phyloP scores from a whole-genome alignment of 1,140 invertebrate species.

The Zaprionus camerounensis region DNA sequence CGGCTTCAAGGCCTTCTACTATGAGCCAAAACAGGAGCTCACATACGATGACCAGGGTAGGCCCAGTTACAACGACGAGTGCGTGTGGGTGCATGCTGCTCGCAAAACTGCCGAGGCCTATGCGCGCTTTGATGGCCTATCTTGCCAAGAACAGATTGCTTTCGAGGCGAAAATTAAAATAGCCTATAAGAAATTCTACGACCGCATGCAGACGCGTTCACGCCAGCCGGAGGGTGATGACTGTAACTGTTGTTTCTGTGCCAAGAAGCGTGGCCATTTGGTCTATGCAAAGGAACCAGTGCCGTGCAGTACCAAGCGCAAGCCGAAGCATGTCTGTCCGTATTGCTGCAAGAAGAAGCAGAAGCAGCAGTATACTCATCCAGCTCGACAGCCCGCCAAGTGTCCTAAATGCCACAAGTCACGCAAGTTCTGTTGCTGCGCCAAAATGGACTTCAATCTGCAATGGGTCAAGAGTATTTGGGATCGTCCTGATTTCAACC shows the following conservation, averaged over 20 bases:
- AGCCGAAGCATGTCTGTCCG: slow-evolving; percentile 68
- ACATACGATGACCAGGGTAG: slow-evolving; percentile 68
- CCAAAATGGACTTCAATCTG: slow-evolving; percentile 73
- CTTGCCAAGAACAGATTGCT: slow-evolving; percentile 69
- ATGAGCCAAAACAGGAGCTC: slow-evolving; percentile 66
- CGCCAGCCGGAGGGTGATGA: slow-evolving; percentile 74
- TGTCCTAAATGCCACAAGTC: slow-evolving; percentile 80
- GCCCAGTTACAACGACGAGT: slow-evolving; percentile 75
- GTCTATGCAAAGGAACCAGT: slow-evolving; percentile 76
- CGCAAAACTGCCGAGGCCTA: slow-evolving; percentile 72
- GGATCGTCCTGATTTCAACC: slow-evolving; percentile 77
- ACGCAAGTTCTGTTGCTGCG: slow-evolving; percentile 73
- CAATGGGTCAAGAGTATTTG: slow-evolving; percentile 80
- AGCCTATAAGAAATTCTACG: slow-evolving; percentile 78
- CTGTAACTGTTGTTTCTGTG: slow-evolving; percentile 80
- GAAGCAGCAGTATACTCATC: slow-evolving; percentile 62
- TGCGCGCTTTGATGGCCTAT: slow-evolving; percentile 75
- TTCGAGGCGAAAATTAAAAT: slow-evolving; percentile 77
- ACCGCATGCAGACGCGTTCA: slow-evolving; percentile 76
- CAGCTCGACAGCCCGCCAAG: slow-evolving; percentile 57
- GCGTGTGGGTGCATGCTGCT: slow-evolving; percentile 79
- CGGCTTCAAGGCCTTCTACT: slow-evolving; percentile 80
- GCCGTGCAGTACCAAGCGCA: slow-evolving; percentile 61
- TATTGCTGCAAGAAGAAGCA: slow-evolving; percentile 79
- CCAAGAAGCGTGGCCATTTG: slow-evolving; percentile 77